These are phyloP conservation scores for Bilobella aurantiaca DNA, from an alignment of 1,140 invertebrate species.

Conservation along the genomic window DNA sequence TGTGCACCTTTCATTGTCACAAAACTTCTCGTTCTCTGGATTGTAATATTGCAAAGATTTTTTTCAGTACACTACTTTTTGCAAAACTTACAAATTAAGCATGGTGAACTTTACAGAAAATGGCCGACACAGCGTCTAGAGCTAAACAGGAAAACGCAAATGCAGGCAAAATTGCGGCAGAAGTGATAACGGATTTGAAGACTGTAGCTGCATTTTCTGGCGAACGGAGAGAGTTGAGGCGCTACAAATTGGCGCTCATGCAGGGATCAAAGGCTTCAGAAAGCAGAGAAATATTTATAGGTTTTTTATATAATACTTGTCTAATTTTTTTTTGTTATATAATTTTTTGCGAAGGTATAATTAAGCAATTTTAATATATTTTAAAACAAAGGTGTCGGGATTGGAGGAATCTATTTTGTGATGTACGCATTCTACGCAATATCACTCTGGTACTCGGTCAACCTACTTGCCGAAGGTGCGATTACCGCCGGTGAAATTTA, in stretches of 20 bases:
- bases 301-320: no score
- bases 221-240: conserved; percentile 55
- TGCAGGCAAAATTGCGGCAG: conserved; percentile 67
- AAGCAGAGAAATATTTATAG: conserved; percentile 41
- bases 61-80: neutral
- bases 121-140: conserved; percentile 56
- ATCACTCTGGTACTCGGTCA: neutral
- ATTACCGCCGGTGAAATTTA: neutral
- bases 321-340: no score
- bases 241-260: conserved; percentile 45
- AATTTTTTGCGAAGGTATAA: no score
- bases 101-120: conserved; percentile 43
- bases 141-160: conserved; percentile 63
- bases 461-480: neutral
- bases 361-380: no score
- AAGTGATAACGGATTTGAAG: conserved; percentile 60
- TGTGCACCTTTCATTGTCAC: conserved; percentile 58
- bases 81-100: neutral
- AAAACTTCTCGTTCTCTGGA: neutral
- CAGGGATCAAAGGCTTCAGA: conserved; percentile 41
- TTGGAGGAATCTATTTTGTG: conserved; percentile 37
- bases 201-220: conserved; percentile 74
- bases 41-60: neutral
- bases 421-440: conserved; percentile 1
- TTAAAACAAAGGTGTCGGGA: no score